Evolutionary conservation across 2,888 invertebrate genomes (phyloP).

Genomic region (Fissipunctia ypsillon): DNA sequence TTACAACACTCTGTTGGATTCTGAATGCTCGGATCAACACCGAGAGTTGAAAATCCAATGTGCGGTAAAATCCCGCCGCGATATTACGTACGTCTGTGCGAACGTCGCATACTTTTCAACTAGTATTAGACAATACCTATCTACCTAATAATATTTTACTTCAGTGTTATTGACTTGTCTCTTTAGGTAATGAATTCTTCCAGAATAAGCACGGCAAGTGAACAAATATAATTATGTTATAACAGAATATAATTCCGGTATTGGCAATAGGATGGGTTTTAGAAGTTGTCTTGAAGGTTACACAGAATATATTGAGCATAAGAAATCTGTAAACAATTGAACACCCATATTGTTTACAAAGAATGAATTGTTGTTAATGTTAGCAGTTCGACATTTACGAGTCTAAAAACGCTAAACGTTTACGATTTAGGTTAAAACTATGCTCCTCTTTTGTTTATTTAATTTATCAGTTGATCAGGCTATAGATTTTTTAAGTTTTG

Average conservation of each 20-base stretch:
- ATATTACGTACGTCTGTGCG: no score
- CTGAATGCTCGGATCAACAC: no score
- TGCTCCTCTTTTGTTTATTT: neutral
- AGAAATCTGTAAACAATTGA: constrained; percentile 7
- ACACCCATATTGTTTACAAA: neutral
- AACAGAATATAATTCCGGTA: neutral
- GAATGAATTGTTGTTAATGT: constrained; percentile 15
- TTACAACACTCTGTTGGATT: no score
- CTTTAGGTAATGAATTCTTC: neutral
- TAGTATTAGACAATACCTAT: neutral
- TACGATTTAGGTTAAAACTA: neutral
- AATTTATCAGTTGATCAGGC: neutral
- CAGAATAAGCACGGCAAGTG: neutral
- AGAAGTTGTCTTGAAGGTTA: neutral
- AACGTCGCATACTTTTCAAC: neutral
- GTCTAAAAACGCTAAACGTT: constrained; percentile 3
- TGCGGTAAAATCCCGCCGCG: no score
- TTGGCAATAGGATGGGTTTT: neutral
- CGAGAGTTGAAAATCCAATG: no score
- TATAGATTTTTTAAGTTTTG: neutral
- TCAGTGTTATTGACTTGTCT: neutral
- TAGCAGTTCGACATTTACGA: constrained; percentile 26
- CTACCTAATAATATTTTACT: neutral
- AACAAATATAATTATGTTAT: neutral
- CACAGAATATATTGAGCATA: constrained; percentile 2